A percentile compares a stretch with the other conserved stretches of the same genome.
These are phyloP conservation scores for Cydia splendana DNA, from an alignment of 1,140 invertebrate genomes.

Conservation along the genomic window DNA sequence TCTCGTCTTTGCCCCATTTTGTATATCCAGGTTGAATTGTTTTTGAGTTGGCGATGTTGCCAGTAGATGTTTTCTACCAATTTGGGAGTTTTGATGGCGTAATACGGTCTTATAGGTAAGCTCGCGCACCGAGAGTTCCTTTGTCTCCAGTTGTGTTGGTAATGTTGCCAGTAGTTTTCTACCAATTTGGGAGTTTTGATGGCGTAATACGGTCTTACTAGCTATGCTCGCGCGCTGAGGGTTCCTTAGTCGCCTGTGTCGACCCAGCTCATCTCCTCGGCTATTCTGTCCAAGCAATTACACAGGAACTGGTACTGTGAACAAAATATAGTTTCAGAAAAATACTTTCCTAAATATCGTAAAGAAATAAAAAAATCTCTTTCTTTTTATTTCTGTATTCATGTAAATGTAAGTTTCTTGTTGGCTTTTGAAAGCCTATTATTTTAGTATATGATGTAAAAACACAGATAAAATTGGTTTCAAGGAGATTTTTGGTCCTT, in stretches of 20 bases:
- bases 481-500: too few relatives aligned
- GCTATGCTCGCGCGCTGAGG: conserved; percentile 21
- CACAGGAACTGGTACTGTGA: conserved; percentile 94
- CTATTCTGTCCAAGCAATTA: conserved; percentile 96
- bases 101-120: conserved; percentile 44
- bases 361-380: too few relatives aligned
- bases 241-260: conserved; percentile 85
- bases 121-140: not conserved
- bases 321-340: conserved; percentile 13
- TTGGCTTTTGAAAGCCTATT: too few relatives aligned
- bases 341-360: not conserved
- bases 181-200: conserved; percentile 29
- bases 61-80: conserved; percentile 20
- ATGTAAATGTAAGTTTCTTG: too few relatives aligned
- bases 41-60: not conserved
- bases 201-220: conserved; percentile 44
- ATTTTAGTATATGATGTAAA: too few relatives aligned
- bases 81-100: conserved; percentile 33
- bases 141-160: conserved; percentile 85
- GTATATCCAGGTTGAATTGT: not conserved
- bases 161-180: conserved; percentile 20
- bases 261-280: conserved; percentile 92
- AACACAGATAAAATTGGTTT: too few relatives aligned
- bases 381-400: too few relatives aligned
- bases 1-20: too few relatives aligned